Evolutionary conservation across 2,888 invertebrate genomes (phyloP), one percentile per base, ranked within the genome.

Genomic region (Agrochola circellaris): DNA sequence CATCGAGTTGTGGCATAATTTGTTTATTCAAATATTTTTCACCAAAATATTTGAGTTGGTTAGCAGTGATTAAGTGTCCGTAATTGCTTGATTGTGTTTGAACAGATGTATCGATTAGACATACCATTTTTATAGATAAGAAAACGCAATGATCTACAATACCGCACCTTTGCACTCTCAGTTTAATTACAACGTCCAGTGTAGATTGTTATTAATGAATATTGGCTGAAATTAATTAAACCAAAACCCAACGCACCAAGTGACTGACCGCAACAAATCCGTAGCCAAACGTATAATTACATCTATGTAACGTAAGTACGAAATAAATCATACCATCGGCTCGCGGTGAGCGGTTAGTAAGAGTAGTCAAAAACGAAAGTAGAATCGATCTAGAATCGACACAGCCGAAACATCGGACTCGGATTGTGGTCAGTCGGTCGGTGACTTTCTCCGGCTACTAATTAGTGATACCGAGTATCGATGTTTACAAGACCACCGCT

Each of bases 311-410:
- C 82, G 74, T 79, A 78, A 83, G 84, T 85, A 83, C 74, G 81
- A 92, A 91, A 94, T 95, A 95, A 95, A 95, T 95, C 94, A 92
- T 90, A 90, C 90, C 91, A 92, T 90, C 91, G 91, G 91, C 89
- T 87, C 81, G 81, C 87, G 92, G 95, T 93, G 95, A 95, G 91
- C 89, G 93, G 93, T 92, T 92, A 94, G 95, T 93, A 95, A 95
- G 95, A 95, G 95, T 94, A 95, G 95, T 94, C 95, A 96, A 96
- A 96, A 96, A 95, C 96, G 96, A 96, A 96, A 96, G 96, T 96
- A 94, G 95, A 94, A 95, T 96, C 94, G 94, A 95, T 96, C 95
- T 96, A 95, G 95, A 96, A 95, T 96, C 95, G 93, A 91, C 93
- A 93, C 90, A 91, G 91, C 95, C 95, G 94, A 96, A 96, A 96